Base-by-base conservation (phyloP, 2,888 invertebrate species). In the Nematopogon swammerdamellus region DNA sequence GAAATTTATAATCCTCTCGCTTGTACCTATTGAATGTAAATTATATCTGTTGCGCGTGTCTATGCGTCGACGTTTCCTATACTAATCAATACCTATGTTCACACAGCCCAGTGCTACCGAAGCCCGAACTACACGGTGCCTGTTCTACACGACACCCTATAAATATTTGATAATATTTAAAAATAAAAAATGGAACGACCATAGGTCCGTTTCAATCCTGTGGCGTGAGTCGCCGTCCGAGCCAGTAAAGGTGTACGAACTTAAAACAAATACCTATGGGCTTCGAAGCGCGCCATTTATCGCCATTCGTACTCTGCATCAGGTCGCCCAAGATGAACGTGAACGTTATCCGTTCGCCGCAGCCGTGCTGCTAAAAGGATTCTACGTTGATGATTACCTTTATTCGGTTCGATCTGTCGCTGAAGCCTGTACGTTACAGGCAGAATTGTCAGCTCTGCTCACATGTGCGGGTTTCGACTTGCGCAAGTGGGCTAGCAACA, bases 401-500 rank as follows among this genome's bases (percentile, higher is more conserved):
- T 50, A 49, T 49, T 51, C 51, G 16, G 42, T 48, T 1, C 19
- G 19, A 3, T 30, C 44, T 18, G 46, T 29, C 1, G 29, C 47
- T 11, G 51, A 53, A 11, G 51, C 51, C 8, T 18, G 36, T 5
- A n/a, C 44, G 16, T 14, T 57, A 19, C 46, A 51, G 44, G 47
- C 54, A 43, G 54, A 58, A 44, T 29, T 56, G 10, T 50, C 53
- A 1, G 30, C 19, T 1, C 42, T 61, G 16, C 48, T 58, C n/a
- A 53, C 45, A 29, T 44, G 50, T 11, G 60, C 56, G n/a, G 57
- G 59, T 10, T 58, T 60, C 49, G 49, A 53, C 5, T 50, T 60
- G 4, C 50, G 59, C 11, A 54, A 60, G 49, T 53, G 52, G 51
- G 50, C 52, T 18, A 53, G 49, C n/a, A 54, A 51, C 19, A 43